Evolutionary conservation across 1,140 invertebrate species (phyloP).

Genomic region (Atopsyche davidsoni): DNA sequence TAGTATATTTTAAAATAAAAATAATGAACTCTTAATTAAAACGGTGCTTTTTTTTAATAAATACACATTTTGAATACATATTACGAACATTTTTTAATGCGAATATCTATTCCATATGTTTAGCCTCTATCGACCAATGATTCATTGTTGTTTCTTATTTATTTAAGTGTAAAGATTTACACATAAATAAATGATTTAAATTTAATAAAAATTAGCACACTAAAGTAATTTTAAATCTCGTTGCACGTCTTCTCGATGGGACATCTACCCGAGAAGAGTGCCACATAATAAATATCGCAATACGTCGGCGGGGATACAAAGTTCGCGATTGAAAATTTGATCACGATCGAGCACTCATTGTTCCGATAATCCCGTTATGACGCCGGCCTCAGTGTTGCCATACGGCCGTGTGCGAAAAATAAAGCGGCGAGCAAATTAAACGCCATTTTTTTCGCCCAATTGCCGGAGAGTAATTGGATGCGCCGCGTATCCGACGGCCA

Average conservation of each 20-base stretch:
- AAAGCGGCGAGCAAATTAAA: constrained; percentile 6
- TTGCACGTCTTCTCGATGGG: no score
- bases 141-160: no score
- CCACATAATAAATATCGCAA: not conserved
- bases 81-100: no score
- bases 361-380: constrained; percentile 17
- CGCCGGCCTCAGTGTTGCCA: not conserved
- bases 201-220: not conserved
- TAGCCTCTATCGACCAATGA: no score
- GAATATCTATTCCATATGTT: no score
- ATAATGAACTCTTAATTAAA: no score
- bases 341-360: constrained; percentile 15
- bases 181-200: not conserved
- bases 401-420: constrained; percentile 2
- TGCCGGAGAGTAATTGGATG: constrained; percentile 3
- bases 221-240: not conserved
- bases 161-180: not conserved
- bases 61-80: no score
- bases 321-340: constrained; percentile 14
- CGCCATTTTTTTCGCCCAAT: not conserved
- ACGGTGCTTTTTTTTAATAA: no score
- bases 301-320: constrained; percentile 1
- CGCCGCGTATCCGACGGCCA: no score
- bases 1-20: no score
- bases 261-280: no score